Evolutionary conservation across 2,113 vertebrate species (phyloP).

Genomic region (Chaetorhynchus papuensis): DNA sequence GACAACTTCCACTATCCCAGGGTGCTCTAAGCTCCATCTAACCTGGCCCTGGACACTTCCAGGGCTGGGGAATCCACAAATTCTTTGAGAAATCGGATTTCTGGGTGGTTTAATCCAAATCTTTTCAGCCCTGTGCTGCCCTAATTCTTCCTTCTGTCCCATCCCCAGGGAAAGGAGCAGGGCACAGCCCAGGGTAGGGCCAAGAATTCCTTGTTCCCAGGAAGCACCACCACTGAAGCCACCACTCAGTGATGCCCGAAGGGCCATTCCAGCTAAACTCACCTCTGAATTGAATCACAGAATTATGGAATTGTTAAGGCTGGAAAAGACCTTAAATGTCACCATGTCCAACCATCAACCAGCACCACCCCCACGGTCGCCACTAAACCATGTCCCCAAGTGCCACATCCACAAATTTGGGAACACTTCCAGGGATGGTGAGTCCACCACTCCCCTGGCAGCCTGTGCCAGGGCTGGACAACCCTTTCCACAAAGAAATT

Average conservation of each 20-base stretch:
- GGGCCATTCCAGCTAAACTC: not conserved
- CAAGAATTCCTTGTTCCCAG: not conserved
- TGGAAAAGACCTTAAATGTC: not conserved
- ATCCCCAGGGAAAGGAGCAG: not conserved
- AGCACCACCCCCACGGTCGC: not conserved
- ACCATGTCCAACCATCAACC: not conserved
- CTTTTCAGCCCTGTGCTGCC: accelerated
- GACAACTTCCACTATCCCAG: not conserved
- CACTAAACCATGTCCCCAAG: accelerated
- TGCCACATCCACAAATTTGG: not conserved
- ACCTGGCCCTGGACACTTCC: not conserved
- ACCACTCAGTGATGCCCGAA: not conserved
- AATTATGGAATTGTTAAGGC: not conserved
- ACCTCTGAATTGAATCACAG: accelerated
- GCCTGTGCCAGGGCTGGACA: not conserved
- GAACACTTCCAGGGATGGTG: not conserved
- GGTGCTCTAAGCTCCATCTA: not conserved
- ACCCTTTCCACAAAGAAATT: not conserved
- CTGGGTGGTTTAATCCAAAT: accelerated
- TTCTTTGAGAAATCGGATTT: not conserved
- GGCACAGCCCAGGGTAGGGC: not conserved
- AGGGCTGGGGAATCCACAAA: not conserved
- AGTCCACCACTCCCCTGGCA: not conserved
- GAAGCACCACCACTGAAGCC: not conserved
- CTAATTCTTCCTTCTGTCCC: not conserved